Conservation (phyloP, 2,113 vertebrate genomes). For the Galbula dea region DNA sequence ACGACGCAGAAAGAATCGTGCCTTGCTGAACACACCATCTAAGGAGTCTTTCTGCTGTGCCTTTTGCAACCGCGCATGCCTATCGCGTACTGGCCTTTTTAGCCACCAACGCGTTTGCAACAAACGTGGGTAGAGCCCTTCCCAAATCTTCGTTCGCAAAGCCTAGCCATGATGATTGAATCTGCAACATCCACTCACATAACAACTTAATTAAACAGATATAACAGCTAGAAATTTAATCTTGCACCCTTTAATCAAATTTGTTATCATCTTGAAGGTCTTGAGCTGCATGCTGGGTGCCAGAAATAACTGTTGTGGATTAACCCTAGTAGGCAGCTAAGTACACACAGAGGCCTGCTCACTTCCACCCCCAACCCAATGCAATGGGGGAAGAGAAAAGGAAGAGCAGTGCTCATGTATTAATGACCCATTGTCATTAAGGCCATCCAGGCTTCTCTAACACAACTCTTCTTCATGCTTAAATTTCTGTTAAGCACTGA, state of each 20-base stretch:
- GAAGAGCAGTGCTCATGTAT: neutral
- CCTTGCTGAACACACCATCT: too few relatives aligned
- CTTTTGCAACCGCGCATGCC: too few relatives aligned
- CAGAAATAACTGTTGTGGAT: neutral
- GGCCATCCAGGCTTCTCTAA: neutral
- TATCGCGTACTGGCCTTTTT: too few relatives aligned
- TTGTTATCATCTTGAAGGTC: neutral
- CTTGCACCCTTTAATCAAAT: neutral
- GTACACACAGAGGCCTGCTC: rapidly evolving
- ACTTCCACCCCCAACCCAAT: rapidly evolving
- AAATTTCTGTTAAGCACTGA: neutral
- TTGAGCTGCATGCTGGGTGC: neutral
- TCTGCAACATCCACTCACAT: neutral
- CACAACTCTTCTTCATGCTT: neutral
- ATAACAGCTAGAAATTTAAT: neutral
- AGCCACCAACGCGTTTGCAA: too few relatives aligned
- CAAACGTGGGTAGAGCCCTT: too few relatives aligned
- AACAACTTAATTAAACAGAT: neutral
- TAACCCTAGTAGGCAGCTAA: neutral
- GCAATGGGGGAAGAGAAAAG: neutral
- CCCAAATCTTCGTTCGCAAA: too few relatives aligned
- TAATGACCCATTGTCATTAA: neutral
- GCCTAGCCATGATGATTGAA: too few relatives aligned
- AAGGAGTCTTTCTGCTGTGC: too few relatives aligned
- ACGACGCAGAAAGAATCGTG: too few relatives aligned